Base-by-base conservation (phyloP, 2,888 invertebrate species). In the Actias luna region DNA sequence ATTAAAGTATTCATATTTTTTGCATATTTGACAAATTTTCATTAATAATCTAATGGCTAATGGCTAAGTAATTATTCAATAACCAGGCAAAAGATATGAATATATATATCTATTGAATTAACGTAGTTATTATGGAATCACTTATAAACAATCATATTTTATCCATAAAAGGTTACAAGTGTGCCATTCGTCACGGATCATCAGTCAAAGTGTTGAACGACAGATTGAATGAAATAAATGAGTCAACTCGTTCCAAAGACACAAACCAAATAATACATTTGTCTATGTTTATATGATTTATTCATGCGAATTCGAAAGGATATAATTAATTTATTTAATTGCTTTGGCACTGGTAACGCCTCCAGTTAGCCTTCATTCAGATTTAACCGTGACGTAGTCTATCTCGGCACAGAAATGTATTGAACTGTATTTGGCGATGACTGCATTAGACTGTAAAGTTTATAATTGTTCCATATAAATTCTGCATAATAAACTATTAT, bases 241-340 rank as follows among this genome's bases (percentile, higher is more conserved):
- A 55, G 29, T 55, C 55, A 55, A 29, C 55, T 55, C 55, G 29
- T 55, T 29, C 55, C 29, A 55, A 55, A 55, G 55, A 55, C 29
- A 55, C 29, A 55, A 29, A 55, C 55, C 55, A 55, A 55, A 55
- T 55, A 67, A 70, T 67, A 64, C 64, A 58, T 65, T 62, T 10
- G 61, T 64, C 61, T 76, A 74, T 71, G 72, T 70, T 55, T 63
- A 57, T 50, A 59, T 78, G 75, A 83, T 83, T 69, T 76, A 81
- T 81, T 78, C 78, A 80, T 79, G 79, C 80, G 73, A 79, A 85
- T 88, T 88, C 76, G 90, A 91, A 90, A 89, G 89, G 88, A 88
- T 87, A 89, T 88, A 87, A 87, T 87, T 88, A 89, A 88, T 88
- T 85, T 80, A 84, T 83, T 85, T 87, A 88, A 88, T 89, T 87